These are phyloP conservation scores for Silurus aristotelis DNA, from an alignment of 2,797 vertebrate genomes.

Conservation along the genomic window DNA sequence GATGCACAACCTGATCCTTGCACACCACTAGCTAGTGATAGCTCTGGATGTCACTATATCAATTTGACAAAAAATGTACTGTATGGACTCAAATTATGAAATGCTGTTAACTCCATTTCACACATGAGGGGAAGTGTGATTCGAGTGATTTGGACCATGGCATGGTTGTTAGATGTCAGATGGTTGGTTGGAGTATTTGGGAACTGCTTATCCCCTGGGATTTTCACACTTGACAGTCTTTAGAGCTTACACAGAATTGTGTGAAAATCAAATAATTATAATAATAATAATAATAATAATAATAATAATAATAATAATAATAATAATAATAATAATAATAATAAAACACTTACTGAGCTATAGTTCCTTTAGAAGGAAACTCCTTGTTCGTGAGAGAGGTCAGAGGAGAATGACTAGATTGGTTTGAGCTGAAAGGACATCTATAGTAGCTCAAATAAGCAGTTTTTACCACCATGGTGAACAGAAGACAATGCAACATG, in stretches of 20 bases:
- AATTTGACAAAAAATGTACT: not conserved
- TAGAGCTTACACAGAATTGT: slow-evolving; percentile 11
- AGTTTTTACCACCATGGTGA: not conserved
- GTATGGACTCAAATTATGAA: not conserved
- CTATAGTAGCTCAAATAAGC: not conserved
- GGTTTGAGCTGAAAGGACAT: not conserved
- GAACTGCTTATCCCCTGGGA: not conserved
- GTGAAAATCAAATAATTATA: not conserved
- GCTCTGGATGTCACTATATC: not conserved
- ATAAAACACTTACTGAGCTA: not conserved
- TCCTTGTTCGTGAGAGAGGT: not conserved
- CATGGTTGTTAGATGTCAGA: not conserved
- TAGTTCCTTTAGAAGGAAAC: not conserved
- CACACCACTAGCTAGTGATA: not conserved
- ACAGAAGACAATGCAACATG: not conserved
- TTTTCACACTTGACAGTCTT: not conserved
- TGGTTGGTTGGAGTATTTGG: slow-evolving; percentile 5
- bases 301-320: not conserved
- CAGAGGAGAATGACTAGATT: not conserved
- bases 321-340: not conserved
- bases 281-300: not conserved
- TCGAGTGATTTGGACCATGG: too few species aligned
- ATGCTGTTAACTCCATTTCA: slow-evolving; percentile 5
- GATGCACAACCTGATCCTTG: not conserved
- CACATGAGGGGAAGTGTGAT: slow-evolving; percentile 16